Percentiles rank a stretch among this genome's conserved stretches.
phyloP scores from a whole-genome alignment of 2,888 invertebrate species.

The Athalia rosae region DNA sequence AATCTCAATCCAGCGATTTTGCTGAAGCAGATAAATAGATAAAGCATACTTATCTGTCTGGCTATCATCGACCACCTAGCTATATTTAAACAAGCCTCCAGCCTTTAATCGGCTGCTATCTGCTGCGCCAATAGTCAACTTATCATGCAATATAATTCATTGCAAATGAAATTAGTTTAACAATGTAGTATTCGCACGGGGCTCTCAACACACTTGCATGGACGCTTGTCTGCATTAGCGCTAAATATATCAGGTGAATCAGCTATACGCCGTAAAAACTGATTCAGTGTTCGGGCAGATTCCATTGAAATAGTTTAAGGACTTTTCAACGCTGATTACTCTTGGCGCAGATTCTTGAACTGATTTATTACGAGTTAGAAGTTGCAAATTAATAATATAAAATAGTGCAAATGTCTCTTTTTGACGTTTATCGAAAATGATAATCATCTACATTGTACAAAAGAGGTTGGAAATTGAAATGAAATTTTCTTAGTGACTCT shows the following conservation, averaged over 20 bases:
- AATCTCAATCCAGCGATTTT: neutral
- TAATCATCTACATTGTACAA: neutral
- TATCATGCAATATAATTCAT: neutral
- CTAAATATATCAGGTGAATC: neutral
- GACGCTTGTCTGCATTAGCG: neutral
- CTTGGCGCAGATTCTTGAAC: neutral
- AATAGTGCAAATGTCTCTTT: too few species aligned
- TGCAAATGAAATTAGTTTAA: neutral
- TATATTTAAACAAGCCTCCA: neutral
- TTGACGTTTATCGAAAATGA: neutral
- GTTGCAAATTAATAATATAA: neutral
- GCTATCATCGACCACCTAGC: neutral
- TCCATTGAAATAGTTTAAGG: neutral
- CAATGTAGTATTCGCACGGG: neutral
- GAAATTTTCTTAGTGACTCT: neutral
- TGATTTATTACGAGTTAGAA: neutral
- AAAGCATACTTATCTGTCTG: slow-evolving; percentile 2
- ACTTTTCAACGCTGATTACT: neutral
- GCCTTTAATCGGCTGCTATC: neutral
- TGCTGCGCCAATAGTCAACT: slow-evolving; percentile 2
- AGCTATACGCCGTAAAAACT: neutral
- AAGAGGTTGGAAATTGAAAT: neutral
- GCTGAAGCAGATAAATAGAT: neutral
- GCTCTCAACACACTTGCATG: neutral
- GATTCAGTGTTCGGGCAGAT: neutral